These are phyloP conservation scores for Hyposmocoma kahamanoa DNA, from an alignment of 1,140 invertebrate species.

Conservation along the genomic window DNA sequence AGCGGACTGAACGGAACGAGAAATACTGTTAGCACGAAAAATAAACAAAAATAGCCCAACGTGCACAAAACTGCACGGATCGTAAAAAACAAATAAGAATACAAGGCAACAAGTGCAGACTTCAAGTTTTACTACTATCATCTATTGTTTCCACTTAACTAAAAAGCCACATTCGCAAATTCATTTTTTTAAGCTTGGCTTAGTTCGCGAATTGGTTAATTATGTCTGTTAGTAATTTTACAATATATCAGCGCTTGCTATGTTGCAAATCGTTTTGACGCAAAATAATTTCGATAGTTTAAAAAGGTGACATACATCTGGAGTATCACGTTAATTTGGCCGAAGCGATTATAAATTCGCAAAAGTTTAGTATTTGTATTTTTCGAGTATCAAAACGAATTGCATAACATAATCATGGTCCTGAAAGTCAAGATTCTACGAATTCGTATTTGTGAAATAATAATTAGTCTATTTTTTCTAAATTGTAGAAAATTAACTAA, in stretches of 20 bases:
- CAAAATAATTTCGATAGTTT: conserved; percentile 10
- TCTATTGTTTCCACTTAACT: conserved; percentile 58
- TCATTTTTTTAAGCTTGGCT: conserved; percentile 59
- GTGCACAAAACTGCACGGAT: conserved; percentile 43
- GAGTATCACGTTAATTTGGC: conserved; percentile 18
- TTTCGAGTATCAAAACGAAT: conserved; percentile 29
- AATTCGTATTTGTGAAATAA: neutral
- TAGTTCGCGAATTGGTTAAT: conserved; percentile 64
- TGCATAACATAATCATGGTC: conserved; percentile 10
- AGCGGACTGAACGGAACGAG: conserved; percentile 20
- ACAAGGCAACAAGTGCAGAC: conserved; percentile 73
- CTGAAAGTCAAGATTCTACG: neutral
- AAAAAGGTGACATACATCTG: conserved; percentile 21
- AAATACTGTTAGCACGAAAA: conserved; percentile 60
- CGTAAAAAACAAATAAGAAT: conserved; percentile 57
- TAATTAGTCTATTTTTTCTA: neutral
- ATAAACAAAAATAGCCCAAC: conserved; percentile 39
- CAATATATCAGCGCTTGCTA: conserved; percentile 41
- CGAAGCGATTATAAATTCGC: conserved; percentile 18
- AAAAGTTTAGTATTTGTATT: conserved; percentile 18
- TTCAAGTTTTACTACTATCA: conserved; percentile 64
- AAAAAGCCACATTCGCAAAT: conserved; percentile 63
- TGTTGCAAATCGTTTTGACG: conserved; percentile 28
- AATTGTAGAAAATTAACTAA: neutral
- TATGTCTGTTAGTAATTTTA: conserved; percentile 63